These are phyloP conservation scores for Aurelia coerulea DNA, from an alignment of 30 jellyfish, hydroid and myxozoan species.

Conservation along the genomic window DNA sequence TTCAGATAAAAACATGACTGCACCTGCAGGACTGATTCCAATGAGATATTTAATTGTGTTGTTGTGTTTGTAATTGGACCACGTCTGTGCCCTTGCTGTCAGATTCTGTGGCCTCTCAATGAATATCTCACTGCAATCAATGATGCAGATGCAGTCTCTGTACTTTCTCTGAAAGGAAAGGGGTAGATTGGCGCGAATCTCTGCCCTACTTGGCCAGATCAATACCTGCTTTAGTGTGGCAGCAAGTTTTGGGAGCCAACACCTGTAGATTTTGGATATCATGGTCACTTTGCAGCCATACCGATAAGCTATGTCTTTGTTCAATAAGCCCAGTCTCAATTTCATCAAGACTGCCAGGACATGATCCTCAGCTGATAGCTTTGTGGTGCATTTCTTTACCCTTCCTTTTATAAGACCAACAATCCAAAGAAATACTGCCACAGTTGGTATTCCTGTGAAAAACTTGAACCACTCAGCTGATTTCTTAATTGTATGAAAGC, in stretches of 20 bases:
- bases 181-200: constrained; percentile 38
- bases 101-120: constrained; percentile 10
- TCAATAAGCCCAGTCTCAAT: constrained; percentile 41
- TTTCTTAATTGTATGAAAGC: constrained; percentile 9
- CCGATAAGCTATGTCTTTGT: constrained; percentile 48
- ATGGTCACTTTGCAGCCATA: neutral
- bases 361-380: constrained; percentile 25
- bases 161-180: constrained; percentile 28
- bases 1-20: too few relatives aligned
- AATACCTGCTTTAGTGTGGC: constrained; percentile 1
- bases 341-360: constrained; percentile 40
- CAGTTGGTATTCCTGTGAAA: constrained; percentile 35
- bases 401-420: constrained; percentile 18
- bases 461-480: constrained; percentile 29
- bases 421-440: constrained; percentile 28
- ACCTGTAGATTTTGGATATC: neutral
- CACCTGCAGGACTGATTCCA: too few relatives aligned
- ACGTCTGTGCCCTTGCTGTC: constrained; percentile 34
- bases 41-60: too few relatives aligned
- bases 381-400: neutral
- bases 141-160: too few relatives aligned
- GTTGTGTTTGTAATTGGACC: too few relatives aligned
- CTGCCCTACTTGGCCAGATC: constrained; percentile 57
- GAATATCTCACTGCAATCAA: constrained; percentile 70
- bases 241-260: constrained; percentile 32